A percentile compares a stretch with the other conserved stretches of the same genome.
These are phyloP conservation scores for Formicarius rufipectus DNA, from an alignment of 2,113 vertebrate genomes.

Conservation along the genomic window DNA sequence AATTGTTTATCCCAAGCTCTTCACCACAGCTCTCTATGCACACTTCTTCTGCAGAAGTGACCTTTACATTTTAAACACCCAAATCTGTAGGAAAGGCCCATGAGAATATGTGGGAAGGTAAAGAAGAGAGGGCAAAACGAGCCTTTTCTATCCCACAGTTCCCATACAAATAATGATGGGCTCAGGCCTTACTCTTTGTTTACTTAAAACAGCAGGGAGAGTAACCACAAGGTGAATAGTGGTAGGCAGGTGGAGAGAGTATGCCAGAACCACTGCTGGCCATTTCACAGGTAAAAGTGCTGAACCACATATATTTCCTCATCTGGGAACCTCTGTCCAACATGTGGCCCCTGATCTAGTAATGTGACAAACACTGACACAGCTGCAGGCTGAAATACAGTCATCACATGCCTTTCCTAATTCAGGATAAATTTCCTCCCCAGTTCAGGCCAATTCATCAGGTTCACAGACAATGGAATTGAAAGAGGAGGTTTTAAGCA, in stretches of 20 bases:
- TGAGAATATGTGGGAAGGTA: accelerated
- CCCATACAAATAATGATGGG: background rate
- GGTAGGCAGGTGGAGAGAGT: background rate
- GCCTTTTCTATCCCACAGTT: background rate
- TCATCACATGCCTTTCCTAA: background rate
- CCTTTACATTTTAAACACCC: background rate
- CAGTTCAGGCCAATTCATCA: accelerated
- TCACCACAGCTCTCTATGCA: background rate
- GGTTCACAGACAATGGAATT: background rate
- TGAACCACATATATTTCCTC: background rate
- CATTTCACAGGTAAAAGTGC: background rate
- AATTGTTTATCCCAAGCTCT: background rate
- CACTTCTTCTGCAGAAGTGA: background rate
- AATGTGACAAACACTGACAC: background rate
- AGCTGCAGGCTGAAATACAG: background rate
- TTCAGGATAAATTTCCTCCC: background rate
- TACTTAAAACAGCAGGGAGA: background rate
- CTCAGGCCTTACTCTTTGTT: background rate
- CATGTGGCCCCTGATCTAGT: background rate
- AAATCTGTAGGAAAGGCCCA: background rate
- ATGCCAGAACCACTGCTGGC: background rate
- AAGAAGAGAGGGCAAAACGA: background rate
- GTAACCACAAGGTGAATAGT: background rate
- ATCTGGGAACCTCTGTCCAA: background rate
- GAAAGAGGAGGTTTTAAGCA: background rate